Evolutionary conservation across 2,888 invertebrate species (phyloP).

Genomic region (Cyclophora albipunctata): DNA sequence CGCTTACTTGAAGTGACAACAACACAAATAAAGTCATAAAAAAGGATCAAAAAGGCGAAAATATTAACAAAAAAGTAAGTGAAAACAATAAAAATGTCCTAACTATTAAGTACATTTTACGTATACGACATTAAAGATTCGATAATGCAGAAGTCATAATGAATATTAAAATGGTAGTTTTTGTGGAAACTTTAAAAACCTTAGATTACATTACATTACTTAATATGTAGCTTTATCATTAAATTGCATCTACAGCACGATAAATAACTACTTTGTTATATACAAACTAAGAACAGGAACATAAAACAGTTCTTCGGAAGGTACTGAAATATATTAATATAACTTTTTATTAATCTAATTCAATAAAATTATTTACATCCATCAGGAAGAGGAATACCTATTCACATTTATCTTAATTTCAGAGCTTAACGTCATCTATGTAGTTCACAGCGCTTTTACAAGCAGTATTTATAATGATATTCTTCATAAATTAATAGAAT

Average conservation of each 20-base stretch:
- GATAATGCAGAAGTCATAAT: conserved; percentile 38
- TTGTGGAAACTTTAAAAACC: conserved; percentile 49
- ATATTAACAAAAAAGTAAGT: conserved; percentile 27
- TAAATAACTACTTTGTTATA: conserved; percentile 56
- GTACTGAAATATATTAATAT: conserved; percentile 69
- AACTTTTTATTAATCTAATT: conserved; percentile 44
- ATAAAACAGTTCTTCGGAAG: conserved; percentile 70
- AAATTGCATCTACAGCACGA: conserved; percentile 37
- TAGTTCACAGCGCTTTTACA: conserved; percentile 60
- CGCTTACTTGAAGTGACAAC: conserved; percentile 50
- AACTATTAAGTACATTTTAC: conserved; percentile 69
- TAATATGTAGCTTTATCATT: conserved; percentile 32
- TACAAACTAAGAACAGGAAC: conserved; percentile 72
- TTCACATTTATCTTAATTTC: conserved; percentile 53
- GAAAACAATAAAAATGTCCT: conserved; percentile 44
- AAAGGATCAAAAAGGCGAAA: conserved; percentile 8
- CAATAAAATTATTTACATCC: conserved; percentile 60
- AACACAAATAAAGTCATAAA: conserved; percentile 31
- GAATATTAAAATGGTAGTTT: conserved; percentile 52
- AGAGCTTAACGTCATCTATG: conserved; percentile 48
- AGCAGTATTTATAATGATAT: conserved; percentile 35
- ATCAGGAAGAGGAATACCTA: conserved; percentile 53
- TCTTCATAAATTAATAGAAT: no score
- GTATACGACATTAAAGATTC: conserved; percentile 49
- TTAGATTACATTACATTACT: conserved; percentile 36